These are phyloP conservation scores for Paramormyrops kingsleyae DNA, from an alignment of 2,113 vertebrate species.

Conservation along the genomic window DNA sequence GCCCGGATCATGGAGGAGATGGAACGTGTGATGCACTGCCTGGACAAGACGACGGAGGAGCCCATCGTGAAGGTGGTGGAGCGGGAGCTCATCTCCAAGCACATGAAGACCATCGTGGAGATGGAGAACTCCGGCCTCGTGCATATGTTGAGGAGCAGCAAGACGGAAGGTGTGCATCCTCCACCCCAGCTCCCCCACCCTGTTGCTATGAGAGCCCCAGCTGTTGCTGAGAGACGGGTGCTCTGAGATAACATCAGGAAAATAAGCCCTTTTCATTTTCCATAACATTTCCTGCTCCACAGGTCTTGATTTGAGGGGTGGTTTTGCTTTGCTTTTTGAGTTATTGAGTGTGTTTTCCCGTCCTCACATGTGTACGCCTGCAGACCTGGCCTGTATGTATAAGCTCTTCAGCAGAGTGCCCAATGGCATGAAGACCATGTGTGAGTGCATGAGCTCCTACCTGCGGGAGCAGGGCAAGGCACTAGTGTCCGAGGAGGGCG, in stretches of 20 bases:
- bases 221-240: not conserved
- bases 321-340: not conserved
- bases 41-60: constrained; percentile 97
- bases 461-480: constrained; percentile 95
- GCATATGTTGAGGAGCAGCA: constrained; percentile 98
- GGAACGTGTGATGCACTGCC: constrained; percentile 95
- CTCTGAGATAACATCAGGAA: not conserved
- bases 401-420: constrained; percentile 94
- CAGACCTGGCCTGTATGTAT: constrained; percentile 98
- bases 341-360: not conserved
- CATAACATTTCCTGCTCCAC: not conserved
- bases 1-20: constrained; percentile 99
- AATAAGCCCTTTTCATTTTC: not conserved
- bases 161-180: constrained; percentile 79
- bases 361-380: not conserved
- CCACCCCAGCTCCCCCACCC: not conserved
- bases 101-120: constrained; percentile 99
- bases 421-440: constrained; percentile 96
- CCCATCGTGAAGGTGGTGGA: constrained; percentile 98
- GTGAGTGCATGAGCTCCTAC: constrained; percentile 95
- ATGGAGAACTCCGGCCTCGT: constrained; percentile 99
- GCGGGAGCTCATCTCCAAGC: constrained; percentile 95
- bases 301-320: not conserved
- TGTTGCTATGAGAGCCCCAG: not conserved
- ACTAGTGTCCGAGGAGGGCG: constrained; percentile 94